Conservation (phyloP, 2,888 invertebrate genomes). For the Eudasyphora cyanicolor region DNA sequence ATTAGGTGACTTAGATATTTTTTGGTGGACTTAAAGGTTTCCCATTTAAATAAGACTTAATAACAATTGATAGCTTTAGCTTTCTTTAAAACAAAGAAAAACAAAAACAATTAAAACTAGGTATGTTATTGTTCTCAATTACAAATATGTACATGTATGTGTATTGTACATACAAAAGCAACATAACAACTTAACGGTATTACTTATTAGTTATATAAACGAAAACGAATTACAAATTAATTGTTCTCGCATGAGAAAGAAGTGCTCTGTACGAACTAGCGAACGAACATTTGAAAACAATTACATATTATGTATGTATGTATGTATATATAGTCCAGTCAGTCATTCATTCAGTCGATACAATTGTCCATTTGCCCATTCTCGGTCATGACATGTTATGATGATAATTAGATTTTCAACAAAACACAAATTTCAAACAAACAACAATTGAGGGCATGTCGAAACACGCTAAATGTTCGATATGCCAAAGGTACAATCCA, state of each 20-base stretch:
- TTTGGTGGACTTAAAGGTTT: too few relatives aligned
- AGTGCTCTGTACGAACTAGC: neutral
- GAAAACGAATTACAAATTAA: conserved; percentile 1
- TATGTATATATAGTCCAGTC: neutral
- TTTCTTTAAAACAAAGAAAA: too few relatives aligned
- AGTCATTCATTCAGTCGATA: conserved; percentile 25
- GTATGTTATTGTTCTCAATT: too few relatives aligned
- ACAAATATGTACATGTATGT: neutral
- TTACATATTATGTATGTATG: conserved; percentile 2
- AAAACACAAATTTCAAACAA: conserved; percentile 33
- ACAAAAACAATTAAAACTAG: too few relatives aligned
- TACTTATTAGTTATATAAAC: conserved; percentile 23
- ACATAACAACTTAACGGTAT: neutral
- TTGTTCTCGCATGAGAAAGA: conserved; percentile 4
- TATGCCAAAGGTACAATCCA: neutral
- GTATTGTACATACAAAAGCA: neutral
- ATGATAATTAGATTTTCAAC: conserved; percentile 40
- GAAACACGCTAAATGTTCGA: conserved; percentile 4
- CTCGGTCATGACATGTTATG: conserved; percentile 32
- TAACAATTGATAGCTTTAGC: too few relatives aligned
- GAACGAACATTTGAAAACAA: conserved; percentile 2
- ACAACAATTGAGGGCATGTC: neutral
- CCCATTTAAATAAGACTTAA: too few relatives aligned
- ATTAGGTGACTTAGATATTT: too few relatives aligned
- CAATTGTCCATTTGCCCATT: too few relatives aligned